phyloP scores from a whole-genome alignment of 2,888 invertebrate species.

The Anodontia alba region DNA sequence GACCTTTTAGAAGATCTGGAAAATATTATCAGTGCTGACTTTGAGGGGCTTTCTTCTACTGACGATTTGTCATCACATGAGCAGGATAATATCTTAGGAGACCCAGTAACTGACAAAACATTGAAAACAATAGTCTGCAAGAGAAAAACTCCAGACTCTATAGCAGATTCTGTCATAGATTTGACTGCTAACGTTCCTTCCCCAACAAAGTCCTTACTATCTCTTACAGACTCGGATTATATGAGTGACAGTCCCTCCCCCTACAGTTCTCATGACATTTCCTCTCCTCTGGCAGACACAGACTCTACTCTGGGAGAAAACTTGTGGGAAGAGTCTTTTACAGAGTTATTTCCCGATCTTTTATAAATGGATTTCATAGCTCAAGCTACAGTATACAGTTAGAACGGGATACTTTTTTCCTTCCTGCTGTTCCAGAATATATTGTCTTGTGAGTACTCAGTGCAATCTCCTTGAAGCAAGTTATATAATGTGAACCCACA shows the following conservation, averaged over 20 bases:
- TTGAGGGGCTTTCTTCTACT: constrained; percentile 59
- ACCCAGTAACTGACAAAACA: not conserved
- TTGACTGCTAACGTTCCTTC: constrained; percentile 35
- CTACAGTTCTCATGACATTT: constrained; percentile 50
- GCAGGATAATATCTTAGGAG: constrained; percentile 13
- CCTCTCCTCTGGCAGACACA: constrained; percentile 31
- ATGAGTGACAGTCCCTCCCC: constrained; percentile 73
- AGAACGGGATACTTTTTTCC: no score
- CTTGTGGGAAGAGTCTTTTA: constrained; percentile 79
- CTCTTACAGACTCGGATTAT: constrained; percentile 71
- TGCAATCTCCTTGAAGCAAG: no score
- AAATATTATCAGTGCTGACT: constrained; percentile 60
- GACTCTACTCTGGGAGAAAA: constrained; percentile 57
- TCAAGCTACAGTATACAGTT: no score
- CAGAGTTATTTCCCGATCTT: constrained; percentile 74
- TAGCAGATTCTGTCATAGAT: constrained; percentile 45
- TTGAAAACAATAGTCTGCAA: constrained; percentile 16
- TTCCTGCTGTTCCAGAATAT: no score
- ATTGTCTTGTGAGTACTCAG: no score
- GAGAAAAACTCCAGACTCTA: constrained; percentile 52
- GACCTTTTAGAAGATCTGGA: constrained; percentile 70
- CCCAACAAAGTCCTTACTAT: constrained; percentile 38
- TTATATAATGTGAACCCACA: no score
- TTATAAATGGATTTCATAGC: no score
- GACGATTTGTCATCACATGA: constrained; percentile 49